phyloP scores from a whole-genome alignment of 2,113 vertebrate genomes.

The Zootoca vivipara region DNA sequence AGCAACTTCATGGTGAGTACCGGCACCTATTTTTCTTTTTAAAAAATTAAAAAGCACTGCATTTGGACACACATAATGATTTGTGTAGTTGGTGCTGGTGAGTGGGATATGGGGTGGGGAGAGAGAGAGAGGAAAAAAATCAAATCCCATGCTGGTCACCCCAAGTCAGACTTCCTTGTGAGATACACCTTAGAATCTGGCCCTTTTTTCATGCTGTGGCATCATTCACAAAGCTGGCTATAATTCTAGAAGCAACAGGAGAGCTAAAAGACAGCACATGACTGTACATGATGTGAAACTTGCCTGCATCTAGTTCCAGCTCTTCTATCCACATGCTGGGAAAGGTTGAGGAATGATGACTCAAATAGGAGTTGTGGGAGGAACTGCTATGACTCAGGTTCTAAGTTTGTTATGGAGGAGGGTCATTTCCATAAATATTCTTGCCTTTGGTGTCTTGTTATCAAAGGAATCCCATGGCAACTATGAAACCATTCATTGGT shows the following conservation, averaged over 20 bases:
- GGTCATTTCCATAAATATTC: constrained; percentile 31
- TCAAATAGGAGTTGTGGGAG: constrained; percentile 7
- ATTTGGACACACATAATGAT: not conserved
- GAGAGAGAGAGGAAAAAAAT: not conserved
- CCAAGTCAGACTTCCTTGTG: not conserved
- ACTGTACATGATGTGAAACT: not conserved
- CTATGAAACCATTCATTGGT: not conserved
- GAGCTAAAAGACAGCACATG: not conserved
- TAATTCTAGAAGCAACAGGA: not conserved
- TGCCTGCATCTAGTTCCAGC: not conserved
- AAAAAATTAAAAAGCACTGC: too few species aligned
- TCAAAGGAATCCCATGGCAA: constrained; percentile 19
- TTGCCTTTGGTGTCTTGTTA: constrained; percentile 5
- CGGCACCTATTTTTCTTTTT: too few species aligned
- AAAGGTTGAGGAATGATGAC: constrained; percentile 8
- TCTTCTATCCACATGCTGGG: not conserved
- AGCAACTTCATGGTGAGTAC: too few species aligned
- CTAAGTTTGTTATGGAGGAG: not conserved
- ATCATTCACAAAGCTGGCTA: not conserved
- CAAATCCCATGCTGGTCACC: not conserved
- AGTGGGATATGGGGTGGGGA: not conserved
- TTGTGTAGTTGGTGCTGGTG: not conserved
- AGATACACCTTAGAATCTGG: not conserved
- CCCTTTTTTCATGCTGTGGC: not conserved
- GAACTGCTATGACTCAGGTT: constrained; percentile 21